Conservation (phyloP, 1,140 invertebrate species). For the Drosophila mayri region DNA sequence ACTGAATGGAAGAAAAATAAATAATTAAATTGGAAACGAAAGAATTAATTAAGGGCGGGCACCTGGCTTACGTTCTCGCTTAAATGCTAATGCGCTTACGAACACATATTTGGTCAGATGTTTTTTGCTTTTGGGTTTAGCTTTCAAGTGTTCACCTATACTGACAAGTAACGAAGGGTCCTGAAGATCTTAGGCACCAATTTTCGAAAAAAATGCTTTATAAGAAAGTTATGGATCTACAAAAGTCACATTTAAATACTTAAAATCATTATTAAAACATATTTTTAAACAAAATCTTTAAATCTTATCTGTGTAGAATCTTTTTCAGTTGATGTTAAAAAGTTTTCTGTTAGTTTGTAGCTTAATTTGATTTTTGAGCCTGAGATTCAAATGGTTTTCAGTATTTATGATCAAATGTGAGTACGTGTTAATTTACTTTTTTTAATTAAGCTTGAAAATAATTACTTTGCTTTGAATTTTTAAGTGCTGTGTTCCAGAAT, state of each 20-base stretch:
- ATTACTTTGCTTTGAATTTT: neutral
- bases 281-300: too few relatives aligned
- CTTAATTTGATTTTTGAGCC: neutral
- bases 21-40: constrained; percentile 51
- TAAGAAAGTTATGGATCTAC: neutral
- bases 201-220: neutral
- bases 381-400: neutral
- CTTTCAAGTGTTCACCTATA: neutral
- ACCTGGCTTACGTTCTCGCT: constrained; percentile 27
- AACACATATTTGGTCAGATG: constrained; percentile 72
- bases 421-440: neutral
- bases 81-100: constrained; percentile 36
- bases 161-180: constrained; percentile 18
- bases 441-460: neutral
- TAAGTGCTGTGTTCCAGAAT: neutral
- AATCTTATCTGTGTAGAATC: too few relatives aligned
- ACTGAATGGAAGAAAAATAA: constrained; percentile 68
- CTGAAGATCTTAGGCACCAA: too few relatives aligned
- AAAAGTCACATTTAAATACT: neutral
- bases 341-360: too few relatives aligned
- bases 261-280: neutral
- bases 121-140: neutral
- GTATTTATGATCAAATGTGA: neutral
- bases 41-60: constrained; percentile 12
- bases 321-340: too few relatives aligned